phyloP scores from a whole-genome alignment of 2,113 vertebrate genomes.

The Bos taurus region DNA sequence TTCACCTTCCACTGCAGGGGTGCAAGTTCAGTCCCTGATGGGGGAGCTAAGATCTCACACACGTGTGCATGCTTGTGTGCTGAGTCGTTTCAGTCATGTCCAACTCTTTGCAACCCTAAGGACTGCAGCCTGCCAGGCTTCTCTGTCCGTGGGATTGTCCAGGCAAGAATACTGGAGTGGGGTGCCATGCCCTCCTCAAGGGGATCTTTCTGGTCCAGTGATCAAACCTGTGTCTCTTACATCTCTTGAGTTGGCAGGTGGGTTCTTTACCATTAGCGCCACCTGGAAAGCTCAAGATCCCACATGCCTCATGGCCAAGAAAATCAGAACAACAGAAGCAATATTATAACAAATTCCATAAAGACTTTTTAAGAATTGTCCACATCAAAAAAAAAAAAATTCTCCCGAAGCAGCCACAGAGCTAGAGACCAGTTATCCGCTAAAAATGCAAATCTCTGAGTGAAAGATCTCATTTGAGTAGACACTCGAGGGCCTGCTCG shows the following conservation, averaged over 20 bases:
- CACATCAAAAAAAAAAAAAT: background rate
- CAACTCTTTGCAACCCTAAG: background rate
- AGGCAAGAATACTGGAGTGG: background rate
- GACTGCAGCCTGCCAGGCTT: background rate
- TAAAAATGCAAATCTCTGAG: fast-evolving
- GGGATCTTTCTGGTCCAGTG: background rate
- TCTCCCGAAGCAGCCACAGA: fast-evolving
- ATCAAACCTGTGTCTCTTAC: background rate
- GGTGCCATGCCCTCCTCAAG: background rate
- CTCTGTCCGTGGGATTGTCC: background rate
- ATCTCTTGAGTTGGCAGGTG: background rate
- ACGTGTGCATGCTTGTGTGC: fast-evolving
- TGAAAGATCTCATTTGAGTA: background rate
- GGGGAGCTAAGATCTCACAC: background rate
- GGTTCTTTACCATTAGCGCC: background rate
- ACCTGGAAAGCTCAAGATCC: background rate
- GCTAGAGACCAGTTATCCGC: background rate
- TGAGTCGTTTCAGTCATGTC: fast-evolving
- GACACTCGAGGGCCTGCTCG: background rate
- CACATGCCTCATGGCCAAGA: background rate
- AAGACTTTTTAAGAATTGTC: background rate
- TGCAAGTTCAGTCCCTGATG: fast-evolving
- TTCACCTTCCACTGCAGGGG: background rate
- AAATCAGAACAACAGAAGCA: background rate
- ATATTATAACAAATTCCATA: background rate